Percentiles rank a stretch among this genome's conserved stretches.
These are phyloP conservation scores for Lateolabrax maculatus DNA, from an alignment of 2,797 vertebrate genomes.

Conservation along the genomic window DNA sequence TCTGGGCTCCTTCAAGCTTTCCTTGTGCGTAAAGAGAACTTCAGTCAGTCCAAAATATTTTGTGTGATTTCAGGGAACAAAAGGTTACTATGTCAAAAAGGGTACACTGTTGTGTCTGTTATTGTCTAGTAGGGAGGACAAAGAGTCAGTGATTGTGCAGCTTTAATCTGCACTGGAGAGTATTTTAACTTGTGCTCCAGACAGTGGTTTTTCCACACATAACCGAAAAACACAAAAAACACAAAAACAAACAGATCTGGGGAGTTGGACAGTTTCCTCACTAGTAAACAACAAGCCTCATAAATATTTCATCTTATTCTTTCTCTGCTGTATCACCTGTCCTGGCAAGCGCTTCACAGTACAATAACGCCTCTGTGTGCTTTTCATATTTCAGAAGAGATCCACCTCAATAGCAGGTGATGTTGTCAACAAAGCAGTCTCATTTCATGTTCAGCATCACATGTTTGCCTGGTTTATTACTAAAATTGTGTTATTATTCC, in stretches of 20 bases:
- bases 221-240: slow-evolving; percentile 35
- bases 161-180: slow-evolving; percentile 49
- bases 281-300: slow-evolving; percentile 72
- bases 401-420: slow-evolving; percentile 37
- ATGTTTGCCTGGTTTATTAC: slow-evolving; percentile 66
- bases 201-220: slow-evolving; percentile 34
- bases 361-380: slow-evolving; percentile 54
- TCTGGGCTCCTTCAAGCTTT: slow-evolving; percentile 26
- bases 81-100: slow-evolving; percentile 47
- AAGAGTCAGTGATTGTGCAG: slow-evolving; percentile 27
- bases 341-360: slow-evolving; percentile 59
- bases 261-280: slow-evolving; percentile 57
- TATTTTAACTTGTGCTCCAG: slow-evolving; percentile 57
- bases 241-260: slow-evolving; percentile 27
- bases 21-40: slow-evolving; percentile 26
- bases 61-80: slow-evolving; percentile 34
- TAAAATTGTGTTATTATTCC: slow-evolving; percentile 67
- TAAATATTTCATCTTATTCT: slow-evolving; percentile 78
- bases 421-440: slow-evolving; percentile 53
- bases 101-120: slow-evolving; percentile 39
- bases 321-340: slow-evolving; percentile 76
- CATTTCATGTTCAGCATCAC: slow-evolving; percentile 49
- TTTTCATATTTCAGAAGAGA: slow-evolving; percentile 62
- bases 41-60: slow-evolving; percentile 28
- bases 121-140: slow-evolving; percentile 22